Evolutionary conservation across 2,888 invertebrate genomes (phyloP), one percentile per base, ranked within the genome.

Genomic region (Tromatobia lineatoria): DNA sequence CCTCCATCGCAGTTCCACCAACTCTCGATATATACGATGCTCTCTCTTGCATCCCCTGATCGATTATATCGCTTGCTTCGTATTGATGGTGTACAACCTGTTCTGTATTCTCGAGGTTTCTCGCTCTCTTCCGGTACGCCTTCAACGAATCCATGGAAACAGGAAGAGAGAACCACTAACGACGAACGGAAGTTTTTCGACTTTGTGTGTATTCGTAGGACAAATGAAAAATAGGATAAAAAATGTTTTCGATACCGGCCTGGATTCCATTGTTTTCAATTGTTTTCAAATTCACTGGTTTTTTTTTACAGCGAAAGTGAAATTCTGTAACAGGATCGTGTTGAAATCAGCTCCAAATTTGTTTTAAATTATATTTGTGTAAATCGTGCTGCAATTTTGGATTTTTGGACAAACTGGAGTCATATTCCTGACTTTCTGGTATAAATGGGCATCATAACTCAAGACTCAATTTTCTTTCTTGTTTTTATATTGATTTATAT

Each of bases 41-140:
- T 34, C 47, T 76, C 74, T 75, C 59, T 59, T 70, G 57, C 18
- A 64, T 38, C 29, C 54, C 71, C 71, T 15, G 76, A 77, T 85
- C 52, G 61, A 77, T 80, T 77, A 47, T 64, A 75, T 45, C 61
- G 47, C 71, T 64, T 57, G 57, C 47, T 82, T 38, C 61, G 76
- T 20, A 52, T 34, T 57, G 45, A 54, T 29, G 23, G 38, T 67
- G 11, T 23, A 20, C 4, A 52, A 59, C n/a, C 61, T 29, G 42
- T 76, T 67, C n/a, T 45, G 18, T 13, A 29, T 18, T 64, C 70
- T 18, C 34, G 34, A 42, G 25, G 71, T 81, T 38, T 57, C 67
- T 52, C 78, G 59, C 64, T 70, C 25, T 75, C 77, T 86, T 86
- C 85, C 86, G 85, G 86, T 71, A 77, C 20, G 85, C 83, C 86